Percentiles rank a stretch among this genome's conserved stretches.
phyloP scores from a whole-genome alignment of 2,797 vertebrate species.

The Scyliorhinus canicula region DNA sequence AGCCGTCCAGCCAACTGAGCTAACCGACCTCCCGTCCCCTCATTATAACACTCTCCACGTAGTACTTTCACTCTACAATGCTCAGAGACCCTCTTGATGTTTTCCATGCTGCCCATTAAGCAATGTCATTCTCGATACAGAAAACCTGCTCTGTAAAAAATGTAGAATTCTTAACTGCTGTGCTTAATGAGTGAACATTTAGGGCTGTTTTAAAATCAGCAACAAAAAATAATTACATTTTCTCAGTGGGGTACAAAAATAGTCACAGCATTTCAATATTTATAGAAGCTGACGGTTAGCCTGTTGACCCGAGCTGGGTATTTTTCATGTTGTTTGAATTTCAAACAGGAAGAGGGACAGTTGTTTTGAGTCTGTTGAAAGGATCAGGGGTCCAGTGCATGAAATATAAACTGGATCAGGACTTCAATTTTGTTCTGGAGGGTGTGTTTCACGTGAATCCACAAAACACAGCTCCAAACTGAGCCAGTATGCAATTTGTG shows the following conservation, averaged over 20 bases:
- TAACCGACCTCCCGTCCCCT: no score
- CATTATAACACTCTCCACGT: neutral
- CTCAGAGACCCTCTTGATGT: neutral
- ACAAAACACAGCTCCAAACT: neutral
- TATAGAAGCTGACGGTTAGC: neutral
- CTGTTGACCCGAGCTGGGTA: neutral
- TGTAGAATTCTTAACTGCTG: neutral
- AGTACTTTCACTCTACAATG: neutral
- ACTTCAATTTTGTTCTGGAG: neutral
- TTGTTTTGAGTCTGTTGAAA: neutral
- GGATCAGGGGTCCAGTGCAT: neutral
- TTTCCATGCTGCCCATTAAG: neutral
- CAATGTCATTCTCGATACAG: neutral
- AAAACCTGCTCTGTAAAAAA: neutral
- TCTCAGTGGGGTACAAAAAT: neutral
- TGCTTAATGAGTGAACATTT: neutral
- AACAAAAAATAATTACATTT: slow-evolving; percentile 20
- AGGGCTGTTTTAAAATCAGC: neutral
- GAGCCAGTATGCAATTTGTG: neutral
- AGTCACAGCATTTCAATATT: neutral
- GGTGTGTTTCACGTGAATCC: neutral
- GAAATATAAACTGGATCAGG: neutral
- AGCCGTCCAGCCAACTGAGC: no score
- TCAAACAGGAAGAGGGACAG: neutral
- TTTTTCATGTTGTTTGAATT: neutral